These are phyloP conservation scores for Diabrotica virgifera DNA, from an alignment of 1,140 invertebrate genomes.

Conservation along the genomic window DNA sequence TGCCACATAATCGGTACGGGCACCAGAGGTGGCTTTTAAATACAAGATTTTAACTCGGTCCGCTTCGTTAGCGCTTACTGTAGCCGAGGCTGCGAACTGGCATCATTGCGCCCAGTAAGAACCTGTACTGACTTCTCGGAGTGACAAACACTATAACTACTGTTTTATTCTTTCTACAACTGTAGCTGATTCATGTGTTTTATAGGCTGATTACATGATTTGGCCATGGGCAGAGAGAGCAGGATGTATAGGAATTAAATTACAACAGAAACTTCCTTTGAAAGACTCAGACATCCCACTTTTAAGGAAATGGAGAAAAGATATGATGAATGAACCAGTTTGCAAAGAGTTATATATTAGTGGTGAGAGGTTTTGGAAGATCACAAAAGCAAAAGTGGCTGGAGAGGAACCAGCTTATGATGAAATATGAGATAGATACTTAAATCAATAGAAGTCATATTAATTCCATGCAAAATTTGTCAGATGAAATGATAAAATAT, in stretches of 20 bases:
- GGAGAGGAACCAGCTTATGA: slow-evolving; percentile 36
- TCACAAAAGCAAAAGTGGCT: slow-evolving; percentile 33
- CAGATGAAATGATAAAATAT: too few species aligned
- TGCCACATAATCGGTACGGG: too few species aligned
- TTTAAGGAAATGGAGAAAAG: slow-evolving; percentile 59
- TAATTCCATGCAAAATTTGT: too few species aligned
- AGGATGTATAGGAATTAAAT: slow-evolving; percentile 53
- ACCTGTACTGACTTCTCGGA: too few species aligned
- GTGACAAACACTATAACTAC: too few species aligned
- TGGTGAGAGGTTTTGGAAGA: slow-evolving; percentile 40
- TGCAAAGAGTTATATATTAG: slow-evolving; percentile 35
- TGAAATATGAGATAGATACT: slow-evolving; percentile 26
- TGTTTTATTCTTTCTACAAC: too few species aligned
- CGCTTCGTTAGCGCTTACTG: too few species aligned
- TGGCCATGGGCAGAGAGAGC: slow-evolving; percentile 84
- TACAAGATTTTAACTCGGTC: too few species aligned
- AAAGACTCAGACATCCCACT: slow-evolving; percentile 35
- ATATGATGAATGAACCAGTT: slow-evolving; percentile 65
- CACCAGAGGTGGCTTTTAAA: too few species aligned
- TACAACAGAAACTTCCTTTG: slow-evolving; percentile 56
- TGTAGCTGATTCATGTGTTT: background rate
- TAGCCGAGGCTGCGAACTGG: too few species aligned
- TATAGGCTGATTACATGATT: slow-evolving; percentile 75
- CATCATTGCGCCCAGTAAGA: too few species aligned
- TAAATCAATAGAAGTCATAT: too few species aligned